A percentile compares a stretch with the other conserved stretches of the same genome.
These are phyloP conservation scores for Zosterops lateralis DNA, from an alignment of 2,113 vertebrate genomes.

Conservation along the genomic window DNA sequence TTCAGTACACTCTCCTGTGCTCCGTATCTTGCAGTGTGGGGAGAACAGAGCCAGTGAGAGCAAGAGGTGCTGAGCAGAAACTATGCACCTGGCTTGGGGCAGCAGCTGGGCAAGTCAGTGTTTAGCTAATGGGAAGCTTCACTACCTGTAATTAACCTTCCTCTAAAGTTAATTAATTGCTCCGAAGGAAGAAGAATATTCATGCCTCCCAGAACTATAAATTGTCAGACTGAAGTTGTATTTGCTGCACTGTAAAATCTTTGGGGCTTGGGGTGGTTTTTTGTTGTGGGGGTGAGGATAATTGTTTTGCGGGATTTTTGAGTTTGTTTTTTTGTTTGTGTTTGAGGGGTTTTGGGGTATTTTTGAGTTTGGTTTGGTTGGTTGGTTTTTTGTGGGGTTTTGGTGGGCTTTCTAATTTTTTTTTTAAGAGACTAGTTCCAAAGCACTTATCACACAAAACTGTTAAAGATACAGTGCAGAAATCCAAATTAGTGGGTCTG, in stretches of 20 bases:
- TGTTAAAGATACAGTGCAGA: not conserved
- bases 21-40: not conserved
- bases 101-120: not conserved
- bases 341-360: not conserved
- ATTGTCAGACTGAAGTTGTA: not conserved
- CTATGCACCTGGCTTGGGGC: fast-evolving
- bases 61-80: not conserved
- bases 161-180: not conserved
- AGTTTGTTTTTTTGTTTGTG: not conserved
- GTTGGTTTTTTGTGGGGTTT: not conserved
- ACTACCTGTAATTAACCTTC: not conserved
- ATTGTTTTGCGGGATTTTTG: not conserved
- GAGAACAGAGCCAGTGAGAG: not conserved
- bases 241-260: not conserved
- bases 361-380: not conserved
- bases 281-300: not conserved
- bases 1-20: not conserved
- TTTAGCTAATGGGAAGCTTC: not conserved
- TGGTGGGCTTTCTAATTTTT: too few relatives aligned
- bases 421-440: not conserved
- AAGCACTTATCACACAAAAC: not conserved
- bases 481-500: not conserved
- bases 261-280: not conserved
- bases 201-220: not conserved
- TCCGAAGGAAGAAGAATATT: not conserved